phyloP scores from a whole-genome alignment of 1,140 invertebrate species.

The Penaeus indicus region DNA sequence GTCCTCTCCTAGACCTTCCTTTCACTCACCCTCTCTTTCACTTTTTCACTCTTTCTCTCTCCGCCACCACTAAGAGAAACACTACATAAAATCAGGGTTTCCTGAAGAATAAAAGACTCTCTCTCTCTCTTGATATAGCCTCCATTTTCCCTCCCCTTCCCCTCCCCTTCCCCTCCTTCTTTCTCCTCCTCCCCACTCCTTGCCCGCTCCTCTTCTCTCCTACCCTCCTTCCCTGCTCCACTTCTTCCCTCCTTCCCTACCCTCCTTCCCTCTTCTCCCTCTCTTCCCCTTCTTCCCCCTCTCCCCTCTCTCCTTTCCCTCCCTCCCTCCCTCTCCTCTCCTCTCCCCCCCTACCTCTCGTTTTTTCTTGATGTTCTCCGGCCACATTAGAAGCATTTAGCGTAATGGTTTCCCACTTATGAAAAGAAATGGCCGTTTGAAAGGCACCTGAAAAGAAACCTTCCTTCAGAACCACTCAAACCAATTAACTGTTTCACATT shows the following conservation, averaged over 20 bases:
- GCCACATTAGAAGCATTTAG: slow-evolving; percentile 63
- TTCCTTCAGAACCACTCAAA: slow-evolving; percentile 64
- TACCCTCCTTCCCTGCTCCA: background rate
- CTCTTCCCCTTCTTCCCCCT: background rate
- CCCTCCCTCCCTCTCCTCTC: background rate
- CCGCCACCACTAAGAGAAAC: background rate
- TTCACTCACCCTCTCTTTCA: slow-evolving; percentile 1
- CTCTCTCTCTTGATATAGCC: background rate
- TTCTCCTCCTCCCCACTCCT: background rate
- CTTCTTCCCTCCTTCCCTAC: background rate
- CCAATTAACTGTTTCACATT: slow-evolving; percentile 65
- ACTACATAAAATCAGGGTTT: slow-evolving; percentile 45
- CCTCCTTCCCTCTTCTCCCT: background rate
- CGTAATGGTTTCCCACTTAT: slow-evolving; percentile 63
- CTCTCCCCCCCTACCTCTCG: slow-evolving; percentile 12
- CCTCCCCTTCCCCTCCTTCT: background rate
- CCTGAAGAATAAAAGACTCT: slow-evolving; percentile 33
- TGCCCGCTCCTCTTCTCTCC: background rate
- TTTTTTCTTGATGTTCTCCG: slow-evolving; percentile 48
- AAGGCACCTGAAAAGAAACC: slow-evolving; percentile 59
- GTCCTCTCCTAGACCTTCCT: background rate
- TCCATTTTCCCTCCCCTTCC: slow-evolving; percentile 3
- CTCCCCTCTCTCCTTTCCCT: background rate
- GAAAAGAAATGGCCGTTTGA: slow-evolving; percentile 63
- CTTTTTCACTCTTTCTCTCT: background rate